A percentile compares a stretch with the other conserved stretches of the same genome.
Conservation (phyloP, 2,113 vertebrate genomes). For the Solea senegalensis region DNA sequence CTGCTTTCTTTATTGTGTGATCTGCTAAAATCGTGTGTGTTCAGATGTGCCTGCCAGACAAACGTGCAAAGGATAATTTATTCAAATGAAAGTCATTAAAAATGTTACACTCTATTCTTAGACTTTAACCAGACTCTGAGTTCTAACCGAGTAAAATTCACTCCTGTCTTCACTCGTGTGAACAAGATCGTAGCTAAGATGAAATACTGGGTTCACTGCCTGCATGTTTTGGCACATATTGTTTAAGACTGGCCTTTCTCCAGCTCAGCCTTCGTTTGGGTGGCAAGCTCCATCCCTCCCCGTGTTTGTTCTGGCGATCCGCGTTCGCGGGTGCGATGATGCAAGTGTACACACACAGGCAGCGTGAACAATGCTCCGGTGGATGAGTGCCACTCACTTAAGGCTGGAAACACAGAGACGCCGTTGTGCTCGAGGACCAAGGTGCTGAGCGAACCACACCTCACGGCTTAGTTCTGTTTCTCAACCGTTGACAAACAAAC, state of each 20-base stretch:
- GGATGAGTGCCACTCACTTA: conserved; percentile 10
- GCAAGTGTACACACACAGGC: background rate
- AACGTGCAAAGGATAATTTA: too few species aligned
- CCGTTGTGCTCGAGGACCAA: background rate
- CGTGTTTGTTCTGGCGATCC: conserved; percentile 1
- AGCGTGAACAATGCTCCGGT: conserved; percentile 5
- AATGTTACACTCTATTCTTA: too few species aligned
- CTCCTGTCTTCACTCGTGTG: background rate
- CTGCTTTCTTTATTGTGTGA: too few species aligned
- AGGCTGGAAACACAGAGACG: conserved; percentile 27
- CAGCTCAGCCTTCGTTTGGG: background rate
- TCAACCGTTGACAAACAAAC: conserved; percentile 32
- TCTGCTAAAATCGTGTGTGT: too few species aligned
- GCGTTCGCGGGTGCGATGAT: conserved; percentile 7
- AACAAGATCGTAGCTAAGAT: background rate
- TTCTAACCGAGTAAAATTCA: too few species aligned
- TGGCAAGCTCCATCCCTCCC: background rate
- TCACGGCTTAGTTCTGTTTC: background rate
- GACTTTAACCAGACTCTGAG: too few species aligned
- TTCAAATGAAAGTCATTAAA: too few species aligned
- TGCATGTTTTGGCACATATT: background rate
- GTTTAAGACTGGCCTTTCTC: background rate
- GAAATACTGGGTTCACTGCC: background rate
- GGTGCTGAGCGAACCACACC: conserved; percentile 35
- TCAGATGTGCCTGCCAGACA: too few species aligned